Conservation (phyloP, 2,888 invertebrate species). For the Platycheirus rosarum region DNA sequence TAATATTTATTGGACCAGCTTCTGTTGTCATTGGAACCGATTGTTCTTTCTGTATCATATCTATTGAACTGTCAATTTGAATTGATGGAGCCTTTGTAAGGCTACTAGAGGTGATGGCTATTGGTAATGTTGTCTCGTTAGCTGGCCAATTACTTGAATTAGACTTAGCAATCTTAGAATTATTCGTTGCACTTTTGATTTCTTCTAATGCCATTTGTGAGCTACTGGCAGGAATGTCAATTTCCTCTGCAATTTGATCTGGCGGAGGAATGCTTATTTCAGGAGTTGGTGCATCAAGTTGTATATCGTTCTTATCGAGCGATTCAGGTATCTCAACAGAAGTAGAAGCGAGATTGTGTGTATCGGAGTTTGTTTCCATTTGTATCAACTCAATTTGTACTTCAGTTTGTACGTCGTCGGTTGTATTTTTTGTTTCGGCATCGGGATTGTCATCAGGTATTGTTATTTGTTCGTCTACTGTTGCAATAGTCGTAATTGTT, state of each 20-base stretch:
- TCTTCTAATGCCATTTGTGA: conserved; percentile 64
- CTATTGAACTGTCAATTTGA: conserved; percentile 71
- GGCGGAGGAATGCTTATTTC: conserved; percentile 28
- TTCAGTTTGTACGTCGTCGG: conserved; percentile 76
- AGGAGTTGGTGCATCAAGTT: conserved; percentile 43
- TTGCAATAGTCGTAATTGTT: conserved; percentile 15
- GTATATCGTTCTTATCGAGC: conserved; percentile 36
- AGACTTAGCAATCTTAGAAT: conserved; percentile 59
- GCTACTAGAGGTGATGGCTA: conserved; percentile 52
- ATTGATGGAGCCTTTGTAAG: conserved; percentile 76
- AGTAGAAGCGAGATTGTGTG: conserved; percentile 57
- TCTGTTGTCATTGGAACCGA: conserved; percentile 26
- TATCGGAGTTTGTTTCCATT: conserved; percentile 62
- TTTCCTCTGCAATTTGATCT: conserved; percentile 13
- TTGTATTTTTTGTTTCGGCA: conserved; percentile 67
- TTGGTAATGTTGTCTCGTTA: conserved; percentile 33
- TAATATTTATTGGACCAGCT: conserved; percentile 22
- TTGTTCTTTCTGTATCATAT: conserved; percentile 24
- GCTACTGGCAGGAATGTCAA: conserved; percentile 49
- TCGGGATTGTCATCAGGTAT: conserved; percentile 65
- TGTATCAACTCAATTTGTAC: conserved; percentile 79
- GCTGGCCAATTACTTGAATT: conserved; percentile 56
- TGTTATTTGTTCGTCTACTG: conserved; percentile 50
- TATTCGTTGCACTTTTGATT: conserved; percentile 66
- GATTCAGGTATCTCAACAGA: conserved; percentile 62